Conservation (phyloP, 1,140 invertebrate species). For the Lepidurus apus region DNA sequence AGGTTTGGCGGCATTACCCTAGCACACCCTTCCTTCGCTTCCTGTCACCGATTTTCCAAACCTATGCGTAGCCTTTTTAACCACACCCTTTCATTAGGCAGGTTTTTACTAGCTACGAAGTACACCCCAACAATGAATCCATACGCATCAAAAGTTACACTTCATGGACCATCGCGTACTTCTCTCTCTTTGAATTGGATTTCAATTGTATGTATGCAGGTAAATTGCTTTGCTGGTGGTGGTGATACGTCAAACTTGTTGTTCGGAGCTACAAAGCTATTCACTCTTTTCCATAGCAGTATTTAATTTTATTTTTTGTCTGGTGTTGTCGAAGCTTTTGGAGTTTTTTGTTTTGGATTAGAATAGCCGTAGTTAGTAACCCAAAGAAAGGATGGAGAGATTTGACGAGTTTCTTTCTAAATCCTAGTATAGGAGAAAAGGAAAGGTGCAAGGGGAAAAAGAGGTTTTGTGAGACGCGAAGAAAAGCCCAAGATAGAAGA, state of each 20-base stretch:
- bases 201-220: neutral
- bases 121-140: neutral
- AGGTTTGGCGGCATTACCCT: neutral
- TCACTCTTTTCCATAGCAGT: neutral
- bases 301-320: too few species aligned
- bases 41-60: neutral
- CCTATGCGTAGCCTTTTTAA: neutral
- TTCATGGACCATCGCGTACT: neutral
- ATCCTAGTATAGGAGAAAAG: neutral
- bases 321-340: neutral
- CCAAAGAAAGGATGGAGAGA: neutral
- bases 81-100: slow-evolving; percentile 2
- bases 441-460: neutral
- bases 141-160: neutral
- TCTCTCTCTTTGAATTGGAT: neutral
- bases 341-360: neutral
- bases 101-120: slow-evolving; percentile 1
- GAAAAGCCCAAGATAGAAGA: neutral
- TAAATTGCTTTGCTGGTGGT: neutral
- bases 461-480: neutral
- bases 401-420: neutral
- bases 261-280: neutral
- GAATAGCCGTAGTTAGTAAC: neutral
- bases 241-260: neutral
- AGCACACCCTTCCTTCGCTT: slow-evolving; percentile 7